phyloP scores from a whole-genome alignment of 2,888 invertebrate species.

The Trilocha varians region DNA sequence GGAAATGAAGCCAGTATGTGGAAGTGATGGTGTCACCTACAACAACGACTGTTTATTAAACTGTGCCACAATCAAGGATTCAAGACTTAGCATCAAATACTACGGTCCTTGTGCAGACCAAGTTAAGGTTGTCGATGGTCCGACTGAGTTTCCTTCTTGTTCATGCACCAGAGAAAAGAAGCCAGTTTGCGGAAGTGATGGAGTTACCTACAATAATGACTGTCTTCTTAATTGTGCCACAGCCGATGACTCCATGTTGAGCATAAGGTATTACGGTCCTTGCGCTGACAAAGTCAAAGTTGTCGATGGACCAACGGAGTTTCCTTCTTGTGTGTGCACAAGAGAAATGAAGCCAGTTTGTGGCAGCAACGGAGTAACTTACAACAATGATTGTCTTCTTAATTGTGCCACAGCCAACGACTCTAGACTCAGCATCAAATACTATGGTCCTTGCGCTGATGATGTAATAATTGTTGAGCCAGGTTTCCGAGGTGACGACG shows the following conservation, averaged over 20 bases:
- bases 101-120: slow-evolving; percentile 14
- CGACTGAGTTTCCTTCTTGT: slow-evolving; percentile 14
- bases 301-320: slow-evolving; percentile 7
- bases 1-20: slow-evolving; percentile 32
- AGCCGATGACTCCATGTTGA: neutral
- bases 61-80: slow-evolving; percentile 4
- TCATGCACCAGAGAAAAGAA: slow-evolving; percentile 18
- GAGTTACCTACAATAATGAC: slow-evolving; percentile 76
- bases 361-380: slow-evolving; percentile 58
- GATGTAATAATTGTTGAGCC: neutral
- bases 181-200: slow-evolving; percentile 32
- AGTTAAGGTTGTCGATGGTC: slow-evolving; percentile 12
- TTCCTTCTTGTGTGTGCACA: slow-evolving; percentile 15
- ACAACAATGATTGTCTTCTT: slow-evolving; percentile 78
- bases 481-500: neutral
- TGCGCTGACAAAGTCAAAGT: slow-evolving; percentile 17
- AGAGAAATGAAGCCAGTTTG: slow-evolving; percentile 33
- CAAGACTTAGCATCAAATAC: slow-evolving; percentile 9
- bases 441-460: slow-evolving; percentile 14
- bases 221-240: slow-evolving; percentile 66
- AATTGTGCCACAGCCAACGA: slow-evolving; percentile 14
- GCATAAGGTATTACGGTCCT: slow-evolving; percentile 11
- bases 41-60: slow-evolving; percentile 77
- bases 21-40: slow-evolving; percentile 66
- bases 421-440: slow-evolving; percentile 8